Conservation (phyloP, 2,113 vertebrate species). For the Trematocara macrostoma region DNA sequence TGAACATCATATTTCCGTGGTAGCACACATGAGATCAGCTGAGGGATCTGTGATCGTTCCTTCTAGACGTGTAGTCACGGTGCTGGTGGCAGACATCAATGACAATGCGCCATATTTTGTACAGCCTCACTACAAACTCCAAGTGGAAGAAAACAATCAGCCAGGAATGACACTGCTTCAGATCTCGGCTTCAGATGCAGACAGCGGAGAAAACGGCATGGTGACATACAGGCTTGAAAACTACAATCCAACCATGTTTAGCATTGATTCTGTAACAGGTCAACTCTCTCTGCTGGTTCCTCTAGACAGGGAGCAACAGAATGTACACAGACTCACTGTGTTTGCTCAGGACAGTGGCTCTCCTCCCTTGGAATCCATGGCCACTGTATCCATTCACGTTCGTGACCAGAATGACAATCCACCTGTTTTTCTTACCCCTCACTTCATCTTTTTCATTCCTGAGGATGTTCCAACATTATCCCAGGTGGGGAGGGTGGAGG, state of each 20-base stretch:
- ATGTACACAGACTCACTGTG: slow-evolving; percentile 55
- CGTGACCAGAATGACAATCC: slow-evolving; percentile 75
- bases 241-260: slow-evolving; percentile 45
- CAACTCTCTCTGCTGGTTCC: slow-evolving; percentile 48
- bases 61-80: slow-evolving; percentile 43
- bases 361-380: slow-evolving; percentile 53
- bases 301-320: slow-evolving; percentile 70
- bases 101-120: slow-evolving; percentile 70
- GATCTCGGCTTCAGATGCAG: slow-evolving; percentile 65
- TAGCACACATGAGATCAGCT: slow-evolving; percentile 1
- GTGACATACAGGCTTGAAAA: slow-evolving; percentile 62
- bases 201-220: slow-evolving; percentile 57
- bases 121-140: slow-evolving; percentile 44
- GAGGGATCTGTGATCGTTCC: background rate
- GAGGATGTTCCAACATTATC: slow-evolving; percentile 59
- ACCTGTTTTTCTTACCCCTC: slow-evolving; percentile 61
- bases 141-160: slow-evolving; percentile 71
- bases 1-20: slow-evolving; percentile 62
- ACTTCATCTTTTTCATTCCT: slow-evolving; percentile 71
- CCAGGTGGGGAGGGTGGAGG: slow-evolving; percentile 59
- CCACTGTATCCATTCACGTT: slow-evolving; percentile 51
- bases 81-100: slow-evolving; percentile 69
- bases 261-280: slow-evolving; percentile 55
- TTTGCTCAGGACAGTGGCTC: slow-evolving; percentile 65
- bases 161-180: slow-evolving; percentile 44